Conservation (phyloP, 2,888 invertebrate species). For the Cheilosia impressa region DNA sequence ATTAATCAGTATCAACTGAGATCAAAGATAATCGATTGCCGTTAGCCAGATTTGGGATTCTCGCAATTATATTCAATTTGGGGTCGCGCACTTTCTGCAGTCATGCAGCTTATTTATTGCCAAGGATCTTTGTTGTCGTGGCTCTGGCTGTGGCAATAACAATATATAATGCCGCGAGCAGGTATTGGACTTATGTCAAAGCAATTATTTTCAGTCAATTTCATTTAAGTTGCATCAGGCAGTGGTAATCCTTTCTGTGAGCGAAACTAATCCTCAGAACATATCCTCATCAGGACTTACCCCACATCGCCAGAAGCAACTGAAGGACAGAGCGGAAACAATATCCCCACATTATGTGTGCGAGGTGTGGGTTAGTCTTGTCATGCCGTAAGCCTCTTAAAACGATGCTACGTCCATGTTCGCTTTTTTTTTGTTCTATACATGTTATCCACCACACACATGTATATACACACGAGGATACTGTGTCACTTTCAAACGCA, state of each 20-base stretch:
- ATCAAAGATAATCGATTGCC: conserved; percentile 59
- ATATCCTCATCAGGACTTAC: conserved; percentile 41
- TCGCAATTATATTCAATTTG: conserved; percentile 20
- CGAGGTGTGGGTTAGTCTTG: conserved; percentile 36
- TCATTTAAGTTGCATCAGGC: conserved; percentile 47
- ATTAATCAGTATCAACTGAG: conserved; percentile 56
- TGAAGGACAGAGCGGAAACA: conserved; percentile 21
- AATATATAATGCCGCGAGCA: conserved; percentile 19
- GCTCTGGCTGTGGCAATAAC: conserved; percentile 6
- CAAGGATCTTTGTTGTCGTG: conserved; percentile 10
- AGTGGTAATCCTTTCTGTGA: conserved; percentile 59
- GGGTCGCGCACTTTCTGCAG: not conserved
- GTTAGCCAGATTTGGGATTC: conserved; percentile 2
- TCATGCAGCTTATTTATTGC: not conserved
- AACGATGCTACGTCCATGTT: conserved; percentile 38
- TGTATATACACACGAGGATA: conserved; percentile 18
- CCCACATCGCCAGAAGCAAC: conserved; percentile 14
- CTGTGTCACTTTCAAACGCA: conserved; percentile 24
- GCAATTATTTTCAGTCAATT: conserved; percentile 70
- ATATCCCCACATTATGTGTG: conserved; percentile 23
- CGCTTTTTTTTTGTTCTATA: conserved; percentile 1
- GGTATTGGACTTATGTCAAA: conserved; percentile 69
- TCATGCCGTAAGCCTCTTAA: conserved; percentile 62
- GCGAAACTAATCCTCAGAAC: conserved; percentile 56
- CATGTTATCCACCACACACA: not conserved